Percentiles rank a stretch among this genome's conserved stretches.
These are phyloP conservation scores for Calonectris borealis DNA, from an alignment of 2,113 vertebrate species.

Conservation along the genomic window DNA sequence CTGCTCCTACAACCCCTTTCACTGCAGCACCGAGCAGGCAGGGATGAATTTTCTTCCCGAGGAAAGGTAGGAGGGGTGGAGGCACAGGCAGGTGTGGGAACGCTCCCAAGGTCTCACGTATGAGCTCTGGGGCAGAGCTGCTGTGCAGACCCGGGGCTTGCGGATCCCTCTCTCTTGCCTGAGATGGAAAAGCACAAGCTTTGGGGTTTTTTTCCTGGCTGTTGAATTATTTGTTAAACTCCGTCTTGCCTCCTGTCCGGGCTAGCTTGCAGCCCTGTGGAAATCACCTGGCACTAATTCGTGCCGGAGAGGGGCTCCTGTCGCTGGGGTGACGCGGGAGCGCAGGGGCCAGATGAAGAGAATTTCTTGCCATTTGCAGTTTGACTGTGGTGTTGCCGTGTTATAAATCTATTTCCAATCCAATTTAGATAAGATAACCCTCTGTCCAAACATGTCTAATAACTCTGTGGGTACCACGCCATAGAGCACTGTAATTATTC, in stretches of 20 bases:
- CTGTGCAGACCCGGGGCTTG: neutral
- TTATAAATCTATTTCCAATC: slow-evolving; percentile 25
- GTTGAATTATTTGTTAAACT: neutral
- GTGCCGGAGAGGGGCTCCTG: neutral
- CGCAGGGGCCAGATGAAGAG: neutral
- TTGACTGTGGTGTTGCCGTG: slow-evolving; percentile 1
- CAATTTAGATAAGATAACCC: slow-evolving; percentile 50
- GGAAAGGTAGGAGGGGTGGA: neutral
- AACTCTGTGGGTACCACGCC: neutral
- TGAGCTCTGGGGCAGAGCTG: neutral
- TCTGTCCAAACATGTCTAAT: slow-evolving; percentile 18
- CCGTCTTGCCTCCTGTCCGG: neutral
- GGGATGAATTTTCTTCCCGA: neutral
- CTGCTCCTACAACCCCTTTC: neutral
- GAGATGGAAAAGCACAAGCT: neutral
- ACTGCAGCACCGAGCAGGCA: neutral
- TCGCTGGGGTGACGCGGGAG: slow-evolving; percentile 3
- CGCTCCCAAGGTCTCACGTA: neutral
- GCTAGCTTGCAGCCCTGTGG: neutral
- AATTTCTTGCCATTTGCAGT: slow-evolving; percentile 42
- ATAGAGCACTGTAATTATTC: neutral
- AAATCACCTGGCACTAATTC: slow-evolving; percentile 1
- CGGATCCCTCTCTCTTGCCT: neutral
- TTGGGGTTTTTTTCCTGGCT: no score
- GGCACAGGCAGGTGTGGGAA: neutral